A percentile compares a stretch with the other conserved stretches of the same genome.
Conservation (phyloP, 2,888 invertebrate genomes). For the Drosophila lacicola region DNA sequence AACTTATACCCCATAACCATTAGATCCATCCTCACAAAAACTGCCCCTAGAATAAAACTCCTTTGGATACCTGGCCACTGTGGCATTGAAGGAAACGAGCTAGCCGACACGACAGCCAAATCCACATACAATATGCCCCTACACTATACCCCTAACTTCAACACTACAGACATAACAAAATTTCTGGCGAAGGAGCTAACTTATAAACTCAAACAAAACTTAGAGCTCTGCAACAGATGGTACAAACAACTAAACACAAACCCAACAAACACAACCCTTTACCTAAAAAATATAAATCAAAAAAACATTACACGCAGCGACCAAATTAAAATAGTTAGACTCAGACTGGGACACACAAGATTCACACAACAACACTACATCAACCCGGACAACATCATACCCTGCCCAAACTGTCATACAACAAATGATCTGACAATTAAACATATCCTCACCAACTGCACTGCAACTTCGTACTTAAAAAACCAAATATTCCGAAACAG, state of each 20-base stretch:
- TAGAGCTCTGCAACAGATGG: neutral
- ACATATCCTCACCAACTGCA: conserved; percentile 13
- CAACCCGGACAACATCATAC: conserved; percentile 8
- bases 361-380: conserved; percentile 8
- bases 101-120: neutral
- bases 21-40: neutral
- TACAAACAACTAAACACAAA: conserved; percentile 1
- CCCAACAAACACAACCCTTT: neutral
- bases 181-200: neutral
- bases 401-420: conserved; percentile 1
- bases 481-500: conserved; percentile 7
- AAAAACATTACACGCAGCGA: conserved; percentile 9
- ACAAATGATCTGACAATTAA: conserved; percentile 4
- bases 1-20: conserved; percentile 7
- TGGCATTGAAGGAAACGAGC: neutral
- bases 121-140: conserved; percentile 1
- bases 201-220: neutral
- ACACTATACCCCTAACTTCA: conserved; percentile 1
- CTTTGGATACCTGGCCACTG: neutral
- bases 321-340: conserved; percentile 7
- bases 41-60: neutral
- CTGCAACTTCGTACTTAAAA: conserved; percentile 3
- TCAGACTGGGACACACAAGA: conserved; percentile 10
- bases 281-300: conserved; percentile 13
- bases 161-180: neutral